Conservation (phyloP, 1,140 invertebrate species). For the Scaptomyza hsui region DNA sequence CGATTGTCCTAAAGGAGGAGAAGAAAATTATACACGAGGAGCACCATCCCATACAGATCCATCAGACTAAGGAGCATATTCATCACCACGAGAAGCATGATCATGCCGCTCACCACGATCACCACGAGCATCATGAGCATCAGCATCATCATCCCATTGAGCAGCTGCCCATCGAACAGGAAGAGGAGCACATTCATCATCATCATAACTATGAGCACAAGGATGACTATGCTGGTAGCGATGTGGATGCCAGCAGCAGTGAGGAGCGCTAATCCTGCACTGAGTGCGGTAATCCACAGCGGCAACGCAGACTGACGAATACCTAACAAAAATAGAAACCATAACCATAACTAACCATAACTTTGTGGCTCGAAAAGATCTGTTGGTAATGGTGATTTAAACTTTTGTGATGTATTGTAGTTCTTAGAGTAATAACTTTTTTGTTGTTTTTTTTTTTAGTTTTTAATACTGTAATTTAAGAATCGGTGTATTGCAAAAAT, state of each 20-base stretch:
- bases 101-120: slow-evolving; percentile 59
- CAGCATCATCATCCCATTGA: slow-evolving; percentile 54
- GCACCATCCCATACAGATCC: slow-evolving; percentile 74
- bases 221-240: slow-evolving; percentile 53
- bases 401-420: slow-evolving; percentile 52
- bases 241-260: slow-evolving; percentile 45
- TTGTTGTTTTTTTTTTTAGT: slow-evolving; percentile 27
- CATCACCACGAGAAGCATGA: slow-evolving; percentile 79
- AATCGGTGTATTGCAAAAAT: slow-evolving; percentile 21
- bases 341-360: slow-evolving; percentile 12
- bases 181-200: slow-evolving; percentile 79
- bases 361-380: slow-evolving; percentile 10
- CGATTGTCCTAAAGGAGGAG: slow-evolving; percentile 81
- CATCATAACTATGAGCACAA: slow-evolving; percentile 80
- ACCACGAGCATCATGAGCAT: slow-evolving; percentile 53
- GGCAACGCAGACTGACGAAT: slow-evolving; percentile 38
- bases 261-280: slow-evolving; percentile 64
- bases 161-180: slow-evolving; percentile 56
- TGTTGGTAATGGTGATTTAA: slow-evolving; percentile 40
- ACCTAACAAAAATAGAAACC: slow-evolving; percentile 6
- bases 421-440: slow-evolving; percentile 32
- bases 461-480: slow-evolving; percentile 18
- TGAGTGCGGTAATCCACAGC: slow-evolving; percentile 31
- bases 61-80: slow-evolving; percentile 76
- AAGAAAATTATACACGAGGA: slow-evolving; percentile 80